phyloP scores from a whole-genome alignment of 2,113 vertebrate genomes.

The Thermophis baileyi region DNA sequence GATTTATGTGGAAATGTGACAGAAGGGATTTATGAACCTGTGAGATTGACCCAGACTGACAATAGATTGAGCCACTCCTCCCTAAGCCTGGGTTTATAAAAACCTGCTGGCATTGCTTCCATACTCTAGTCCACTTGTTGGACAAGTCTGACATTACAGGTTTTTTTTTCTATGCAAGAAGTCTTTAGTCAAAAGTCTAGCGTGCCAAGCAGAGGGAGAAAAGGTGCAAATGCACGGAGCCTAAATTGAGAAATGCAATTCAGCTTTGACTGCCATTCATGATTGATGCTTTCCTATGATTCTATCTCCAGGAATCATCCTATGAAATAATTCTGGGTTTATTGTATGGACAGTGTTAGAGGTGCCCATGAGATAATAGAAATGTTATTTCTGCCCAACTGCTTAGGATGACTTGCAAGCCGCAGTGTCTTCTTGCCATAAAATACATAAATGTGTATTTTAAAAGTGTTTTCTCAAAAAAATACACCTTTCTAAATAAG shows the following conservation, averaged over 20 bases:
- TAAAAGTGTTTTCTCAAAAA: not conserved
- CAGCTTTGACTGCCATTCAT: not conserved
- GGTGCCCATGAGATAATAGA: not conserved
- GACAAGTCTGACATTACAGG: not conserved
- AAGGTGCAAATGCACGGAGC: not conserved
- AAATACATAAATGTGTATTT: not conserved
- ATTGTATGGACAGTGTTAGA: not conserved
- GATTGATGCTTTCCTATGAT: not conserved
- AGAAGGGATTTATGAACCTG: not conserved
- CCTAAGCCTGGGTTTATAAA: not conserved
- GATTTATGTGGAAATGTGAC: not conserved
- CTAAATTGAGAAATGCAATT: not conserved
- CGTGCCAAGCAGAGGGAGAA: not conserved
- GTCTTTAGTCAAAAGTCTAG: not conserved
- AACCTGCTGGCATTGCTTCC: not conserved
- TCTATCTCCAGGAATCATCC: not conserved
- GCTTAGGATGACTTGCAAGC: not conserved
- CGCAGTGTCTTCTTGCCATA: not conserved
- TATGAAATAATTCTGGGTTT: not conserved
- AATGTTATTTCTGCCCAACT: not conserved
- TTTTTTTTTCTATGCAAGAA: not conserved
- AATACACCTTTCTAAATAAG: not conserved
- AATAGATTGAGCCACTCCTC: not conserved
- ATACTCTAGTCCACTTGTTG: not conserved
- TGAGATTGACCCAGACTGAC: not conserved